phyloP scores from a whole-genome alignment of 2,797 vertebrate genomes.

The Lacerta bilineata region DNA sequence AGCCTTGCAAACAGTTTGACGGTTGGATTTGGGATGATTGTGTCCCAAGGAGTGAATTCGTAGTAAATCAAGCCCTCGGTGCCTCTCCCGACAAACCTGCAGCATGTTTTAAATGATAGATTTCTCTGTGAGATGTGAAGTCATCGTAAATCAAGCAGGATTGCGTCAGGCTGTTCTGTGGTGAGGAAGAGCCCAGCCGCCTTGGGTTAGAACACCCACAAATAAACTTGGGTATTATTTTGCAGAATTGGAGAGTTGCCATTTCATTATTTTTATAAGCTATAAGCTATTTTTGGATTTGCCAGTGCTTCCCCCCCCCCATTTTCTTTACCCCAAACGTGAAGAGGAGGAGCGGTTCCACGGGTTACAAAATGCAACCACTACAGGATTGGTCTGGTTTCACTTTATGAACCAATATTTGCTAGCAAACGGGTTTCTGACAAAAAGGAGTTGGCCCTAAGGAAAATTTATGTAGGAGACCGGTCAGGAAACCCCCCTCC shows the following conservation, averaged over 20 bases:
- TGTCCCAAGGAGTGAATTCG: conserved; percentile 69
- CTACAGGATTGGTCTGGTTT: conserved; percentile 45
- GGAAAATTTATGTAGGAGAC: conserved; percentile 70
- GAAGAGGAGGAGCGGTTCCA: not conserved
- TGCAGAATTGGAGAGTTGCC: conserved; percentile 70
- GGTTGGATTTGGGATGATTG: conserved; percentile 75
- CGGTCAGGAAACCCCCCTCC: too few relatives aligned
- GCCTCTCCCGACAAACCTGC: conserved; percentile 68
- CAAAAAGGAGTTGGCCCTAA: conserved; percentile 68
- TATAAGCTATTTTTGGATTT: conserved; percentile 22
- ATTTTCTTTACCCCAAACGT: not conserved
- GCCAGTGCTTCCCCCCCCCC: not conserved
- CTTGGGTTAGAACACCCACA: conserved; percentile 56
- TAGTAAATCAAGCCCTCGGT: conserved; percentile 79
- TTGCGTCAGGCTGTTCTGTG: conserved; percentile 58
- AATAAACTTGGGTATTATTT: conserved; percentile 66
- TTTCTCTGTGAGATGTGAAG: conserved; percentile 66
- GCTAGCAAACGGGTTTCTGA: conserved; percentile 62
- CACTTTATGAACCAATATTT: conserved; percentile 58
- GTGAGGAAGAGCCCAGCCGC: conserved; percentile 41
- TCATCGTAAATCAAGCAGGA: conserved; percentile 65
- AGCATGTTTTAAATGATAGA: conserved; percentile 77
- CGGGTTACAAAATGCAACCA: not conserved
- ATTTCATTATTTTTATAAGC: conserved; percentile 65
- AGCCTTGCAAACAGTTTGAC: conserved; percentile 71